A percentile compares a stretch with the other conserved stretches of the same genome.
These are phyloP conservation scores for Chironomus riparius DNA, from an alignment of 2,888 invertebrate species.

Conservation along the genomic window DNA sequence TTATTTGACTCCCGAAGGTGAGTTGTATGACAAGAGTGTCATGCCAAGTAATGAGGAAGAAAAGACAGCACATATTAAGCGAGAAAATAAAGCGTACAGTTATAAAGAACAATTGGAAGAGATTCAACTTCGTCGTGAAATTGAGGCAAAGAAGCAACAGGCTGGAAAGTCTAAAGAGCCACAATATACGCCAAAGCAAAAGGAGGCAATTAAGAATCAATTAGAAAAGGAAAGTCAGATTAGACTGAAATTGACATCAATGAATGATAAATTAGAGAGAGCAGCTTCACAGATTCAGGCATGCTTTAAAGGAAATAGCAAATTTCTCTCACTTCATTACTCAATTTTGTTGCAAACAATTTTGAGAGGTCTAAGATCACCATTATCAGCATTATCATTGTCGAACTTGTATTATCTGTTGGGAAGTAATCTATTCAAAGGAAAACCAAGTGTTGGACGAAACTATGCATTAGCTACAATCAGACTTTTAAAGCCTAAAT, in stretches of 20 bases:
- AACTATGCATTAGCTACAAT: constrained; percentile 64
- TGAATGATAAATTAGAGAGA: constrained; percentile 41
- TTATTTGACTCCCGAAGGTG: constrained; percentile 77
- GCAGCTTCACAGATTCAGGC: constrained; percentile 38
- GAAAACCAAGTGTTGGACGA: constrained; percentile 46
- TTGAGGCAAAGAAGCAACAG: constrained; percentile 76
- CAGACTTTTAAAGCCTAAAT: constrained; percentile 66
- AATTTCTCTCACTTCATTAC: constrained; percentile 37
- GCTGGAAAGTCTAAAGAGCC: constrained; percentile 70
- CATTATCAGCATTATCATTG: constrained; percentile 63
- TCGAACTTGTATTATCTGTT: constrained; percentile 53
- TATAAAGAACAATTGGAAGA: constrained; percentile 96
- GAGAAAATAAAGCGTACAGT: constrained; percentile 94
- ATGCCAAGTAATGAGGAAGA: constrained; percentile 46
- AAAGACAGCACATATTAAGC: constrained; percentile 56
- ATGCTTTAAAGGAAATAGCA: constrained; percentile 36
- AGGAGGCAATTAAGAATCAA: constrained; percentile 81
- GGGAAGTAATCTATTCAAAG: constrained; percentile 47
- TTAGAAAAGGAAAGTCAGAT: constrained; percentile 75
- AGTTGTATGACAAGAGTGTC: constrained; percentile 81
- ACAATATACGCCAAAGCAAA: constrained; percentile 76
- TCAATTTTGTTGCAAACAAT: constrained; percentile 36
- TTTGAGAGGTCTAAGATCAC: constrained; percentile 54
- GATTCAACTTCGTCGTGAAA: constrained; percentile 78
- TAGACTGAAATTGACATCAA: constrained; percentile 55